These are phyloP conservation scores for Argopecten irradians DNA, from an alignment of 1,140 invertebrate genomes.

Conservation along the genomic window DNA sequence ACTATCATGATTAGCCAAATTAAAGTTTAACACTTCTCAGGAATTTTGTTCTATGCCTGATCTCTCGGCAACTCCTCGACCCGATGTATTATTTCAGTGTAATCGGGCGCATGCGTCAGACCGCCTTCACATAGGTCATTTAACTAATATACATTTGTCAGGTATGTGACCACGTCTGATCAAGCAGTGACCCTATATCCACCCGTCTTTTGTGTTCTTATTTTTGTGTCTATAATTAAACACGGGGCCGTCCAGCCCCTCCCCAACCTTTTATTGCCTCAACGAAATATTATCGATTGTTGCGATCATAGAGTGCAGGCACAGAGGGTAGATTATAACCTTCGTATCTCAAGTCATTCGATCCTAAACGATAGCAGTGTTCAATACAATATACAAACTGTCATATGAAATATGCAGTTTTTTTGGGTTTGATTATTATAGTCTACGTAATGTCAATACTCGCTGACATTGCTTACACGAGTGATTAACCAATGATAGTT, in stretches of 20 bases:
- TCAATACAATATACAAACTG: neutral
- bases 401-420: neutral
- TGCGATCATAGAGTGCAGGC: neutral
- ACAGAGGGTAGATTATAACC: neutral
- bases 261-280: neutral
- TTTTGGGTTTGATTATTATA: neutral
- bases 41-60: neutral
- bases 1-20: constrained; percentile 3
- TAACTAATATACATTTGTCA: constrained; percentile 17
- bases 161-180: neutral
- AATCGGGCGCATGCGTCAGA: neutral
- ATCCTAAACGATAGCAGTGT: neutral
- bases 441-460: neutral
- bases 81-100: neutral
- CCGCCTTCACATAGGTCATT: neutral
- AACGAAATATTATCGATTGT: constrained; percentile 1
- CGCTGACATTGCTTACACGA: neutral
- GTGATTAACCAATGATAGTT: neutral
- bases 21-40: neutral
- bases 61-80: neutral
- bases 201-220: neutral
- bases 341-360: neutral
- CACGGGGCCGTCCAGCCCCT: neutral
- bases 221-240: neutral
- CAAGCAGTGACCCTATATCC: neutral